Evolutionary conservation across 2,797 vertebrate genomes (phyloP).

Genomic region (Rallus crepitans): DNA sequence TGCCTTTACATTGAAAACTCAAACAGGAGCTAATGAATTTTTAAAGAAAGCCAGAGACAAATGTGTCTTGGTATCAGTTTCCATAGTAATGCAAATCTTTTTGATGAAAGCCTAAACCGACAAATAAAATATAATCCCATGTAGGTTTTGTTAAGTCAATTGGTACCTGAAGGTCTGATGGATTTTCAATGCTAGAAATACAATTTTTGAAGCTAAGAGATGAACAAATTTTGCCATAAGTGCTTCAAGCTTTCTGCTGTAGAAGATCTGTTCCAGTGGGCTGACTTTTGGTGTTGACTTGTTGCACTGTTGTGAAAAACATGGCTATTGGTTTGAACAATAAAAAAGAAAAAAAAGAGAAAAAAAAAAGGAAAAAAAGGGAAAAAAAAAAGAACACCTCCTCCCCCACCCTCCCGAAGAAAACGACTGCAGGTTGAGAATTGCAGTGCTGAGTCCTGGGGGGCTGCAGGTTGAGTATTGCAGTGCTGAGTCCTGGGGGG

Average conservation of each 20-base stretch:
- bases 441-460: background rate
- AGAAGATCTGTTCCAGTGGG: constrained; percentile 37
- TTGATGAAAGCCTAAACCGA: constrained; percentile 38
- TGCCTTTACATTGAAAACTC: constrained; percentile 79
- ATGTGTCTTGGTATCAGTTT: constrained; percentile 62
- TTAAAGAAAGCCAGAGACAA: constrained; percentile 65
- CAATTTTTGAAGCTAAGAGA: background rate
- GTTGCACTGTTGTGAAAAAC: constrained; percentile 53
- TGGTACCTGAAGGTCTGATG: constrained; percentile 29
- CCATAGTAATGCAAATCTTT: constrained; percentile 61
- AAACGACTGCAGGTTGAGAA: background rate
- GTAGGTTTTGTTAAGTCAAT: constrained; percentile 37
- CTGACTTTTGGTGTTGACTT: constrained; percentile 44
- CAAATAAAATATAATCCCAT: background rate
- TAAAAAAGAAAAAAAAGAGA: background rate
- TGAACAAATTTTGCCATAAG: constrained; percentile 60
- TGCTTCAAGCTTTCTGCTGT: constrained; percentile 40
- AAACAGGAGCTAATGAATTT: constrained; percentile 22
- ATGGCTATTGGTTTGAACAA: constrained; percentile 55
- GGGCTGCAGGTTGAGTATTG: background rate
- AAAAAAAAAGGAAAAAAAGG: background rate
- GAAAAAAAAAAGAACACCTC: background rate
- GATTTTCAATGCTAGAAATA: constrained; percentile 35
- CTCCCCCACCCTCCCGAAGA: background rate
- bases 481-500: background rate